These are phyloP conservation scores for Bombylius major DNA, from an alignment of 2,888 invertebrate genomes.

Conservation along the genomic window DNA sequence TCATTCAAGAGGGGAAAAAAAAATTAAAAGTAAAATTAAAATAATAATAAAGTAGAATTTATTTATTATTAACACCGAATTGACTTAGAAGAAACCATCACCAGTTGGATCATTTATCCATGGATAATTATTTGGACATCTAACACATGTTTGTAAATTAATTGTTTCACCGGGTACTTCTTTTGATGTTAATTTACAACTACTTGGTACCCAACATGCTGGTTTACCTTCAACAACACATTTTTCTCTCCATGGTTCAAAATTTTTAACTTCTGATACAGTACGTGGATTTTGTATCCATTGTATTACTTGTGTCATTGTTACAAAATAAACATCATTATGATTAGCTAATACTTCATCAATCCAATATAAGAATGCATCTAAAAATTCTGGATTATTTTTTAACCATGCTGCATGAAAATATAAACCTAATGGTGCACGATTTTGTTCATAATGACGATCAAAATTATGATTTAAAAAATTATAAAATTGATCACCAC, in stretches of 20 bases:
- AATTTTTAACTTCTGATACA: constrained; percentile 72
- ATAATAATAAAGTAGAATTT: too few species aligned
- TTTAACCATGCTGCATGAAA: constrained; percentile 91
- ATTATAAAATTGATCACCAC: constrained; percentile 87
- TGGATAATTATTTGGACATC: constrained; percentile 90
- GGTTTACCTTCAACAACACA: constrained; percentile 74
- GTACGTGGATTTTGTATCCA: constrained; percentile 91
- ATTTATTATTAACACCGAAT: too few species aligned
- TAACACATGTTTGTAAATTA: constrained; percentile 83
- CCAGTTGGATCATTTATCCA: constrained; percentile 81
- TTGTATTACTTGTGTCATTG: constrained; percentile 92
- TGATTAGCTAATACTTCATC: constrained; percentile 75
- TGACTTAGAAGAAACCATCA: constrained; percentile 65
- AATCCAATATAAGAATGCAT: constrained; percentile 87
- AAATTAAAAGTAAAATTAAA: too few species aligned
- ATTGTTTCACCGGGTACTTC: constrained; percentile 90
- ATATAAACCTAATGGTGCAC: constrained; percentile 77
- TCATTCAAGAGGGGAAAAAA: too few species aligned
- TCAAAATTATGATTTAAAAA: constrained; percentile 90
- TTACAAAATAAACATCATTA: constrained; percentile 87
- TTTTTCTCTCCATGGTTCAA: constrained; percentile 91
- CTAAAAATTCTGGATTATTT: constrained; percentile 83
- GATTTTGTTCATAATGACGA: constrained; percentile 80
- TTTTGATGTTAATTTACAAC: constrained; percentile 83
- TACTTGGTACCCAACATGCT: constrained; percentile 79